A percentile compares a stretch with the other conserved stretches of the same genome.
Evolutionary conservation across 1,140 invertebrate species (phyloP).

Genomic region (Drosophila santomea): DNA sequence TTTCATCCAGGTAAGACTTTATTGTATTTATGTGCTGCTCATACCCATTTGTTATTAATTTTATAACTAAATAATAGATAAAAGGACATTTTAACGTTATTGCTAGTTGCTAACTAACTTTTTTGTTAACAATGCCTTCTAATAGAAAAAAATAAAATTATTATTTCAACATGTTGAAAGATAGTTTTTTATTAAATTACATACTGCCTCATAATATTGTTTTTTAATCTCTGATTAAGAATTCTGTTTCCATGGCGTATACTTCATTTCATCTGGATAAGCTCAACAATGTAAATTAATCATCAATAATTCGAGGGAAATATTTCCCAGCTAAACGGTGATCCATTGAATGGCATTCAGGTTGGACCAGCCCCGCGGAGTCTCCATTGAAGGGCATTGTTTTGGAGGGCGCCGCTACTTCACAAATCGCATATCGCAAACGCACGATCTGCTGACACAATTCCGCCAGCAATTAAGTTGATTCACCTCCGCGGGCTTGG

Average conservation of each 20-base stretch:
- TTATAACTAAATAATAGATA: too few relatives aligned
- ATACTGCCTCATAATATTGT: too few relatives aligned
- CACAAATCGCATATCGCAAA: slow-evolving; percentile 50
- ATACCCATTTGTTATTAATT: too few relatives aligned
- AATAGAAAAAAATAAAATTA: not conserved
- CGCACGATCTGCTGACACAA: slow-evolving; percentile 79
- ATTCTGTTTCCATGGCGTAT: not conserved
- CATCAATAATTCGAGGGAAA: slow-evolving; percentile 57
- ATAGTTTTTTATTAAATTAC: too few relatives aligned
- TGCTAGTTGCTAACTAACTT: not conserved
- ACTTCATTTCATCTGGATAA: slow-evolving; percentile 1
- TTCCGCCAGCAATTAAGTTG: slow-evolving; percentile 77
- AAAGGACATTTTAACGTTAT: too few relatives aligned
- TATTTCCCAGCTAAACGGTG: slow-evolving; percentile 3
- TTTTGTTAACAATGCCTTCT: not conserved
- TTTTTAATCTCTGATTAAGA: too few relatives aligned
- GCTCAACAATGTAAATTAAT: slow-evolving; percentile 45
- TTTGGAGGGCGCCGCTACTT: slow-evolving; percentile 19
- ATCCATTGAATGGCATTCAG: not conserved
- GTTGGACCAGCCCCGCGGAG: not conserved
- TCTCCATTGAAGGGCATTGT: slow-evolving; percentile 51
- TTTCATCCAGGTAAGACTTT: too few relatives aligned
- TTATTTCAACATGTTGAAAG: not conserved
- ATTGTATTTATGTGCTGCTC: too few relatives aligned
- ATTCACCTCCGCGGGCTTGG: slow-evolving; percentile 41